Evolutionary conservation across 2,888 invertebrate genomes (phyloP), one percentile per base, ranked within the genome.

Genomic region (Lucinisca nassula): DNA sequence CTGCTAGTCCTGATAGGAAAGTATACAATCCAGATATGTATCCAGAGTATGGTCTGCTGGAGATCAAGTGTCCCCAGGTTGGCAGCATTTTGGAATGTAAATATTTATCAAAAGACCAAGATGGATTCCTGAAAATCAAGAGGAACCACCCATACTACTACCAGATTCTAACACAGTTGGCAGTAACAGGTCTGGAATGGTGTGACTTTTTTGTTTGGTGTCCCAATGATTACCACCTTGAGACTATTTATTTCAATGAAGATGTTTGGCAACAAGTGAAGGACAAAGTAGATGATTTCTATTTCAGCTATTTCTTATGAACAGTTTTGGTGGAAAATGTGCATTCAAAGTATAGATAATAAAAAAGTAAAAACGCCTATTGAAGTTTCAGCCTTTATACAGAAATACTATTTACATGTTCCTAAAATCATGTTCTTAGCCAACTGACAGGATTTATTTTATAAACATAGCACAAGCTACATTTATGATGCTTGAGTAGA

Each of bases 161-260:
- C 27, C 79, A 84, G 49, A 27, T 76, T 21, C 32, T 79, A 32
- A 24, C 73, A 0, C 75, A 84, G 30, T 45, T 84, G 37, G 84
- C 84, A 12, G 58, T 45, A 4, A 45, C 75, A 1, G 84, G 84
- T 17, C 35, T 84, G 21, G 84, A n/a, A n/a, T n/a, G n/a, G 79
- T 84, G 79, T 67, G 79, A 84, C 49, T 78, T 83, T n/a, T 83
- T 78, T 75, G 84, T 84, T 0, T 84, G 84, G 84, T 79, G 74
- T 17, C 4, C 37, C 12, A 27, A 70, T 55, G 76, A 79, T 38
- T n/a, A 38, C 8, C 80, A 80, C 32, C 0, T 67, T 0, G 80
- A 84, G 58, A 84, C 76, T 37, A 38, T 84, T 6, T 76, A 76
- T 24, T 80, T 84, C n/a, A 80, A 80, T 27, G 0, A 17, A 27